Conservation (phyloP, 2,888 invertebrate genomes). For the Hypomecis atomaria region DNA sequence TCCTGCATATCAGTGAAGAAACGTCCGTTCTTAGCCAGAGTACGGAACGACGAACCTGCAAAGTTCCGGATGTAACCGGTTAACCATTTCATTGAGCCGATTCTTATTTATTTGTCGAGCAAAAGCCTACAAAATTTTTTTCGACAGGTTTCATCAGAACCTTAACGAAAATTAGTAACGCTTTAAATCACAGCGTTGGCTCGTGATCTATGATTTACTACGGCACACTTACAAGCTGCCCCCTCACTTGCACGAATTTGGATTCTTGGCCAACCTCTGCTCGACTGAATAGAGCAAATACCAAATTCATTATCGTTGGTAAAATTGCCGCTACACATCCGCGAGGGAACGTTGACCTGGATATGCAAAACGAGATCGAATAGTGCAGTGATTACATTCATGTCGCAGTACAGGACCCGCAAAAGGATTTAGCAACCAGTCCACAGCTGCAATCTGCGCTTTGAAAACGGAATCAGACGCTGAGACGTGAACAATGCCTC, state of each 20-base stretch:
- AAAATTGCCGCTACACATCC: constrained; percentile 65
- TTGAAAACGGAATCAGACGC: constrained; percentile 71
- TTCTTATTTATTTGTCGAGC: constrained; percentile 23
- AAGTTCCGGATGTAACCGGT: constrained; percentile 39
- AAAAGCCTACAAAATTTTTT: not conserved
- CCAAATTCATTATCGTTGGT: constrained; percentile 65
- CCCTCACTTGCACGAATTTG: constrained; percentile 56
- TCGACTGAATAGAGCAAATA: constrained; percentile 54
- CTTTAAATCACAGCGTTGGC: constrained; percentile 46
- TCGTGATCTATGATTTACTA: constrained; percentile 69
- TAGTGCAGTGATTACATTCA: constrained; percentile 39
- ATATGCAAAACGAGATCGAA: constrained; percentile 40
- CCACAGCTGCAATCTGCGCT: constrained; percentile 61
- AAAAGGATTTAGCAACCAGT: constrained; percentile 59
- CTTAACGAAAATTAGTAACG: constrained; percentile 40
- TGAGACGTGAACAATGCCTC: constrained; percentile 77
- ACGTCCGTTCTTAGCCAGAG: constrained; percentile 62
- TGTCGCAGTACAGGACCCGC: constrained; percentile 39
- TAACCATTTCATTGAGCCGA: constrained; percentile 40
- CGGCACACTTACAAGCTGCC: constrained; percentile 49
- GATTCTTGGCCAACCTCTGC: constrained; percentile 48
- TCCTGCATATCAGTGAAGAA: constrained; percentile 43
- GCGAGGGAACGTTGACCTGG: constrained; percentile 66
- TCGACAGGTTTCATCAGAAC: constrained; percentile 28
- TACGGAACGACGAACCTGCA: constrained; percentile 61